Percentiles rank a stretch among this genome's conserved stretches.
Evolutionary conservation across 1,140 invertebrate genomes (phyloP).

Genomic region (Diabrotica undecimpunctata): DNA sequence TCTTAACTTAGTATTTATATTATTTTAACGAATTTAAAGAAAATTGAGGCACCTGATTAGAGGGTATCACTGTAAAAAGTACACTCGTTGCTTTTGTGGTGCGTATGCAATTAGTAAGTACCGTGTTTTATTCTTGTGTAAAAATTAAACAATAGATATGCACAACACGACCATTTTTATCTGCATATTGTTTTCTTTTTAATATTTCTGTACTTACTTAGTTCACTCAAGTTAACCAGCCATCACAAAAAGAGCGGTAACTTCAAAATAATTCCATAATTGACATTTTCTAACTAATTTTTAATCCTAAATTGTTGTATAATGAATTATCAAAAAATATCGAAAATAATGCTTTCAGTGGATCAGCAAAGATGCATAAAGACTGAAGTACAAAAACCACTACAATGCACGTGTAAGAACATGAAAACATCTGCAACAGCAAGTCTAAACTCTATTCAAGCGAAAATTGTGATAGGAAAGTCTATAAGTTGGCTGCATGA

Average conservation of each 20-base stretch:
- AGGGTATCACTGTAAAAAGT: slow-evolving; percentile 36
- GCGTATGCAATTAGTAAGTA: slow-evolving; percentile 31
- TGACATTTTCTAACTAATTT: not conserved
- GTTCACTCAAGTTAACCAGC: not conserved
- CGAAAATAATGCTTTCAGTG: too few species aligned
- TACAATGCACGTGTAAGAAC: too few species aligned
- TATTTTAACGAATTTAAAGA: slow-evolving; percentile 37
- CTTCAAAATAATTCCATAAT: not conserved
- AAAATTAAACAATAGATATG: slow-evolving; percentile 39
- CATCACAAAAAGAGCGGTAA: not conserved
- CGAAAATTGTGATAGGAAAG: too few species aligned
- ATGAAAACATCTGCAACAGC: too few species aligned
- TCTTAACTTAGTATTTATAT: slow-evolving; percentile 42
- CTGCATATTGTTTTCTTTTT: not conserved
- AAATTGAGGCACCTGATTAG: slow-evolving; percentile 42
- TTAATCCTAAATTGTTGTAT: too few species aligned
- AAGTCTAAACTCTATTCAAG: too few species aligned
- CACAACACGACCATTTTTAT: slow-evolving; percentile 21
- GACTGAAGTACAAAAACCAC: too few species aligned
- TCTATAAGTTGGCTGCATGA: too few species aligned
- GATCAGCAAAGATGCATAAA: too few species aligned
- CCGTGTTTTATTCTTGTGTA: slow-evolving; percentile 26
- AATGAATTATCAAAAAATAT: too few species aligned
- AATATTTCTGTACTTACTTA: too few species aligned
- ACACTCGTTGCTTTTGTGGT: slow-evolving; percentile 29